Evolutionary conservation across 2,888 invertebrate genomes (phyloP), one percentile per base, ranked within the genome.

Genomic region (Schizaphis graminum): DNA sequence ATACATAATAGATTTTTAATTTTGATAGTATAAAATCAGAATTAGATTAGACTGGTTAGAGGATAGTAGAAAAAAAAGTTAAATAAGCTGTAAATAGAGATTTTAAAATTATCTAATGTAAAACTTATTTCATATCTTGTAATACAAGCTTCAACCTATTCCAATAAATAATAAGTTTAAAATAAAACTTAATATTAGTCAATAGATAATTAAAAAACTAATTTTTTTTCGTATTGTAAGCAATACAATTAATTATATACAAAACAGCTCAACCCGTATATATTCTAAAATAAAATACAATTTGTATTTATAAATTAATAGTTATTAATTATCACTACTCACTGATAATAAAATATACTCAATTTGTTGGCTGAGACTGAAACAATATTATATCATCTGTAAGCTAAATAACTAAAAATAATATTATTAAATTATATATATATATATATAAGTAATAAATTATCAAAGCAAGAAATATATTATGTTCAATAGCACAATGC

Each of bases 401-500:
- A 77, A 77, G 35, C 21, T 77, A 77, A 35, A 44, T 44, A 28
- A 89, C 47, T 16, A 5, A 41, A 47, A 16, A 86, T 28, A 86
- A 28, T 11, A 86, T 7, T 86, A 44, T 28, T 86, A 88, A 91
- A 35, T 41, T 92, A 35, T 88, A 11, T 53, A 7, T 13, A 16
- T 41, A 41, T 41, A 41, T 41, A 61, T n/a, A 67, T 67, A n/a
- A 16, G 13, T 24, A 13, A 41, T 85, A 11, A 35, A 61, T 61
- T 77, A 53, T 56, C 94, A 95, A 88, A 94, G 95, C 10, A 91
- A 77, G 8, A 21, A 7, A 35, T 89, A 0, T 94, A 84, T 94
- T 89, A 47, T 94, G 24, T 95, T 95, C 96, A 96, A 77, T 95
- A 99, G 99, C 95, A 98, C 98, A 44, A 98, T 99, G 98, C 98